Evolutionary conservation across 2,888 invertebrate genomes (phyloP).

Genomic region (Tribolium freemani): DNA sequence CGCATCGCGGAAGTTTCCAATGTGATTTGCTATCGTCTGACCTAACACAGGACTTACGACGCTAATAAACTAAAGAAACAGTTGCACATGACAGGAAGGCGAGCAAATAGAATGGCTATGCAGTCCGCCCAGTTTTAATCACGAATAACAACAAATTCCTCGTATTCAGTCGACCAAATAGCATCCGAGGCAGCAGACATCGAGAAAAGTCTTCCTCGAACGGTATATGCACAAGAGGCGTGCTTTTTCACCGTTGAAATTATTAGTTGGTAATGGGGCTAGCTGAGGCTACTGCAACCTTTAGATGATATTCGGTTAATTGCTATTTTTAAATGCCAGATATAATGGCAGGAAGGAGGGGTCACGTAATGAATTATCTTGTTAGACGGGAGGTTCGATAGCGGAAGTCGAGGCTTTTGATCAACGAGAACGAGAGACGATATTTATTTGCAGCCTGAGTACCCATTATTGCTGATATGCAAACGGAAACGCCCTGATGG

Average conservation of each 20-base stretch:
- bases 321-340: constrained; percentile 57
- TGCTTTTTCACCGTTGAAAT: constrained; percentile 22
- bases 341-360: constrained; percentile 48
- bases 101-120: constrained; percentile 60
- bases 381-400: constrained; percentile 23
- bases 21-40: constrained; percentile 53
- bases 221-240: constrained; percentile 32
- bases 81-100: constrained; percentile 62
- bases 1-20: constrained; percentile 52
- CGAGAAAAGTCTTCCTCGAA: constrained; percentile 52
- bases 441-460: constrained; percentile 4
- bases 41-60: constrained; percentile 54
- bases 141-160: constrained; percentile 64
- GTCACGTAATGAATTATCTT: constrained; percentile 41
- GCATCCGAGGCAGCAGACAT: constrained; percentile 47
- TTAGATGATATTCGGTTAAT: constrained; percentile 47
- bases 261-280: constrained; percentile 15
- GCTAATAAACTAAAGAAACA: constrained; percentile 60
- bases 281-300: constrained; percentile 39
- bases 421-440: constrained; percentile 1
- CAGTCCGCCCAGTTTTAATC: constrained; percentile 64
- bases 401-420: constrained; percentile 24
- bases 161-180: constrained; percentile 60
- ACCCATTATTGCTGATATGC: constrained; percentile 29
- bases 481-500: constrained; percentile 32